Base-by-base conservation (phyloP, 2,113 vertebrate genomes). In the Narcine bancroftii region DNA sequence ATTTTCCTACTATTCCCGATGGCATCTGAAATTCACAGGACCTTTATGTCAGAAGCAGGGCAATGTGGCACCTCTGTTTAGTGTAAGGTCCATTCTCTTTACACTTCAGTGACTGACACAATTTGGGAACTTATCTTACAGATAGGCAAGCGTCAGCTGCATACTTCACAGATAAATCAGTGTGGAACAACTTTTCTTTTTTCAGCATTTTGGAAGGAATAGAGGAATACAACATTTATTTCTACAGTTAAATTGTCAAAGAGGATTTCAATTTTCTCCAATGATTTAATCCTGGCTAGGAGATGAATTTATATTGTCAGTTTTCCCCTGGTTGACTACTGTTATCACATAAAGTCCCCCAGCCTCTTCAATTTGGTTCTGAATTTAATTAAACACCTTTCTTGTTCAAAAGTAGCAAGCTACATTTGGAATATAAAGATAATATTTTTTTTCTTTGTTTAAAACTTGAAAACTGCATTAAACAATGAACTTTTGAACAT, bases 361-460 rank as follows among this genome's bases (percentile, higher is more conserved):
- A 63, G 81, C 81, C 81, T 87, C 33, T 87, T 87, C 53, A 9
- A 36, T n/a, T 60, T 63, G 36, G 13, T 87, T 87, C 81, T n/a
- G n/a, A 87, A 87, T 87, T 60, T 63, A 87, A 87, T 87, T 87
- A 87, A 87, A 87, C 53, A 63, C 60, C 53, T 87, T 87, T 87
- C 81, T 87, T 63, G 15, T 36, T n/a, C 36, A 63, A 87, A 50
- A 81, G 33, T n/a, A n/a, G 81, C 81, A 60, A 60, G 6, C 53
- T 53, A 60, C 33, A n/a, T 87, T 87, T 63, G 53, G 81, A 56
- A 63, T 87, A n/a, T 87, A 63, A 87, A 87, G 81, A 63, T 87
- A 87, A 87, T 69, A 69, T 69, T 87, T 87, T 87, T 87, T 53
- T 63, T 87, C 53, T 87, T 87, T 87, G 81, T 87, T n/a, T 87